A percentile compares a stretch with the other conserved stretches of the same genome.
Conservation (phyloP, 2,888 invertebrate species). For the Fragum whitleyi region DNA sequence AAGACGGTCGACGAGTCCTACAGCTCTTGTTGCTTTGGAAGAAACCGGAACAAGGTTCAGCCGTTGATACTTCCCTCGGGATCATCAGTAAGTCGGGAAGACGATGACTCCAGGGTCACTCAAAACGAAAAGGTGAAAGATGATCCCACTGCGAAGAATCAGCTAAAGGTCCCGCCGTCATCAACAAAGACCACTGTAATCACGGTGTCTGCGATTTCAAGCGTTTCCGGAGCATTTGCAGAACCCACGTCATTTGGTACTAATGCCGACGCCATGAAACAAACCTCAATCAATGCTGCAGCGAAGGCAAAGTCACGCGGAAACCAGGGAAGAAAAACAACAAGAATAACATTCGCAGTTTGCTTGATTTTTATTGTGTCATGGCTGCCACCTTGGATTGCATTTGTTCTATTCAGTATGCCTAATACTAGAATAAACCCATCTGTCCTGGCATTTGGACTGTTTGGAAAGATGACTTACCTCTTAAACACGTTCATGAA, state of each 20-base stretch:
- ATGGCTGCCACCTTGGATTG: conserved; percentile 50
- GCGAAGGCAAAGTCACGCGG: not conserved
- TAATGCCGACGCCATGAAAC: not conserved
- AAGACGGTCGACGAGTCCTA: not conserved
- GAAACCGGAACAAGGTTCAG: not conserved
- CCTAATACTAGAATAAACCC: not conserved
- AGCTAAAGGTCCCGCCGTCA: not conserved
- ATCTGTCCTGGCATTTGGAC: conserved; percentile 15
- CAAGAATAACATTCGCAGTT: conserved; percentile 42
- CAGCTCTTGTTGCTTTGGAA: not conserved
- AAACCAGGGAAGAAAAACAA: conserved; percentile 24
- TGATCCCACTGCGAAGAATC: not conserved
- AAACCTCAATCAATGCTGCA: not conserved
- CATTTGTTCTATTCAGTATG: conserved; percentile 30
- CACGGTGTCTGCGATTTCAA: not conserved
- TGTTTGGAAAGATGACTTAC: conserved; percentile 46
- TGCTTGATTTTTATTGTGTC: conserved; percentile 43
- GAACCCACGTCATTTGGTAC: not conserved
- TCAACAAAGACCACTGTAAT: not conserved
- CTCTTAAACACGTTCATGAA: conserved; percentile 44
- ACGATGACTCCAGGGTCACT: not conserved
- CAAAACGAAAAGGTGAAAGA: not conserved
- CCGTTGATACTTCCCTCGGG: not conserved
- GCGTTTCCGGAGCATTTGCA: not conserved
- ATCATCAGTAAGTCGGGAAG: not conserved